These are phyloP conservation scores for Drosophila lacteicornis DNA, from an alignment of 1,140 invertebrate genomes.

Conservation along the genomic window DNA sequence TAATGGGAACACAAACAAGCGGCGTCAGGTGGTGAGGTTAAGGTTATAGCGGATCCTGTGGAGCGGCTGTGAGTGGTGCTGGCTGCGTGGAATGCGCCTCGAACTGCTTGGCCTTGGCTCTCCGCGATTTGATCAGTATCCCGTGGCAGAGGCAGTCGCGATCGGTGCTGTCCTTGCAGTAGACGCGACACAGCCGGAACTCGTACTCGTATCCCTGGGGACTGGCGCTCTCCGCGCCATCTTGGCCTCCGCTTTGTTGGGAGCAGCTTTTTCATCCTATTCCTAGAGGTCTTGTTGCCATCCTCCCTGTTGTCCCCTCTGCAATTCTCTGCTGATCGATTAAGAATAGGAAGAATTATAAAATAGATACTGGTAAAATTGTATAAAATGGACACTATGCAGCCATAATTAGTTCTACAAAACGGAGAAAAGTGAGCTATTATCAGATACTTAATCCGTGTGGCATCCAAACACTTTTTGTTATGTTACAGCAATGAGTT, in stretches of 20 bases:
- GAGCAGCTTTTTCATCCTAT: too few species aligned
- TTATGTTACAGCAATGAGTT: conserved; percentile 23
- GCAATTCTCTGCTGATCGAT: too few species aligned
- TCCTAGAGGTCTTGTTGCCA: too few species aligned
- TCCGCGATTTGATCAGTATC: conserved; percentile 90
- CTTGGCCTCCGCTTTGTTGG: conserved; percentile 83
- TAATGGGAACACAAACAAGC: conserved; percentile 52
- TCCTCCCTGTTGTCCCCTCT: too few species aligned
- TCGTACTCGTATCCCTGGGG: conserved; percentile 93
- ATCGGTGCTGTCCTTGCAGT: conserved; percentile 91
- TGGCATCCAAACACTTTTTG: neutral
- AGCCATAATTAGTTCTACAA: too few species aligned
- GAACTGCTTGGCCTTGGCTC: conserved; percentile 87
- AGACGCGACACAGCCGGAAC: conserved; percentile 92
- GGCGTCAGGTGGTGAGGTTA: conserved; percentile 11
- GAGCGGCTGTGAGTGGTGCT: neutral
- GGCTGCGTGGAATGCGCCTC: conserved; percentile 45
- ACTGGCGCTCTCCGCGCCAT: conserved; percentile 91
- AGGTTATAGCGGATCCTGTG: conserved; percentile 21
- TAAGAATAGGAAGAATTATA: too few species aligned
- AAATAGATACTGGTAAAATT: too few species aligned
- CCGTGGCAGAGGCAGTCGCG: conserved; percentile 92
- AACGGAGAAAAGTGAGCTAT: too few species aligned
- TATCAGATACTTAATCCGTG: neutral
- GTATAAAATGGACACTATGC: too few species aligned